Evolutionary conservation across 2,888 invertebrate species (phyloP), one percentile per base, ranked within the genome.

Genomic region (Pachliopta kotzebuea): DNA sequence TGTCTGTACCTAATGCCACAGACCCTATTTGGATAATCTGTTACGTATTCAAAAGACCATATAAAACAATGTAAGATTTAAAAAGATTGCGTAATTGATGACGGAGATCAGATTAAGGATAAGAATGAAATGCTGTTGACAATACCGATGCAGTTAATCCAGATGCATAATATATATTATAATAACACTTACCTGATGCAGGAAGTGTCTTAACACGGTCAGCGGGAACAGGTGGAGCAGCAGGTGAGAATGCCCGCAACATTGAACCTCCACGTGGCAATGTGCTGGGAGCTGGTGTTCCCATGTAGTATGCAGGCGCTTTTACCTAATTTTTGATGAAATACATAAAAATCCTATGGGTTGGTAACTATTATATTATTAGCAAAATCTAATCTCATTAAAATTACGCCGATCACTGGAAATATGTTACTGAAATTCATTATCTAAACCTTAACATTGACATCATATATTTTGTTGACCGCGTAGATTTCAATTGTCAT

Each of bases 291-390:
- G 86, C 84, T 0, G 88, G 79, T 53, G 94, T 93, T 1, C 95
- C 94, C 88, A 96, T 95, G 84, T 95, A 96, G 79, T 95, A 96
- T 4, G 95, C 95, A 18, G 94, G 93, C n/a, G 93, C 93, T 72
- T 93, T 93, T 6, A 79, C 84, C 88, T 90, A 72, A 7, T 42
- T 20, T 56, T 37, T 14, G 17, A 14, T 54, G 4, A 62, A 21
- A 18, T n/a, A 55, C 9, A 54, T 26, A 17, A 17, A 26, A 53
- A 24, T 2, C 31, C 18, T 24, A 2, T 4, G 53, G 50, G 9
- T 50, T 6, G 50, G 17, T 42, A 42, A 3, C 14, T 17, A 42
- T 42, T 17, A 42, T 6, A 45, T 8, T 45, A 45, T 45, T 6
- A n/a, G 4, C 45, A n/a, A n/a, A n/a, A 45, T 45, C 8, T n/a